Percentiles rank a stretch among this genome's conserved stretches.
These are phyloP conservation scores for Malthinus flaveolus DNA, from an alignment of 2,888 invertebrate genomes.

Conservation along the genomic window DNA sequence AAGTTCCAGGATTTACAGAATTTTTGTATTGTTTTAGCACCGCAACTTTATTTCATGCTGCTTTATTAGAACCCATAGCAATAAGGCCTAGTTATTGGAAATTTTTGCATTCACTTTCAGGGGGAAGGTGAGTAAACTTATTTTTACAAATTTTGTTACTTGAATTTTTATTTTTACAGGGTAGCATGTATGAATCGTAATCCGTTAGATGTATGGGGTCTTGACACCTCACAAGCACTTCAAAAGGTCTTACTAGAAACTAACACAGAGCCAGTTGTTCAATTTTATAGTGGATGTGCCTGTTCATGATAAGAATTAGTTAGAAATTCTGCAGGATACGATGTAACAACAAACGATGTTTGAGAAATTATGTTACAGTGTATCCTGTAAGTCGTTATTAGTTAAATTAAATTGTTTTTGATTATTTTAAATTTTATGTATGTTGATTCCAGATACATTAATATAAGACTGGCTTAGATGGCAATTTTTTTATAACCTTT, in stretches of 20 bases:
- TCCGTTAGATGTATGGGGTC: constrained; percentile 64
- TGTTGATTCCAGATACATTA: no score
- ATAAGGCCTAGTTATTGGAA: constrained; percentile 82
- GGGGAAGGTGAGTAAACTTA: constrained; percentile 59
- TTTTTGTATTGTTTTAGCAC: constrained; percentile 78
- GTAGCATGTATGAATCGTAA: constrained; percentile 63
- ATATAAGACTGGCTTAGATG: no score
- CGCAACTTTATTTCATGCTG: constrained; percentile 76
- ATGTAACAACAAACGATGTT: no score
- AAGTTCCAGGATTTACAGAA: constrained; percentile 69
- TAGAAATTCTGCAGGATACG: no score
- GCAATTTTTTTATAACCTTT: no score
- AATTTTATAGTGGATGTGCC: constrained; percentile 17
- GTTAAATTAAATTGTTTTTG: no score
- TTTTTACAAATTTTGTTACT: background rate
- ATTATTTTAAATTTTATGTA: no score
- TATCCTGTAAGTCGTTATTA: no score
- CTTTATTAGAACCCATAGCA: constrained; percentile 77
- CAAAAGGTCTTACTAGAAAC: constrained; percentile 54
- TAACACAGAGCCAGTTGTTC: constrained; percentile 48
- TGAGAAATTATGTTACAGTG: no score
- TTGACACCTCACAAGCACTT: constrained; percentile 58
- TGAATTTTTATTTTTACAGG: constrained; percentile 49
- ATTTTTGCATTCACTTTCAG: constrained; percentile 75
- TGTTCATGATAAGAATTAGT: constrained; percentile 11